A percentile compares a stretch with the other conserved stretches of the same genome.
Conservation (phyloP, 2,888 invertebrate genomes). For the Mesoligia furuncula region DNA sequence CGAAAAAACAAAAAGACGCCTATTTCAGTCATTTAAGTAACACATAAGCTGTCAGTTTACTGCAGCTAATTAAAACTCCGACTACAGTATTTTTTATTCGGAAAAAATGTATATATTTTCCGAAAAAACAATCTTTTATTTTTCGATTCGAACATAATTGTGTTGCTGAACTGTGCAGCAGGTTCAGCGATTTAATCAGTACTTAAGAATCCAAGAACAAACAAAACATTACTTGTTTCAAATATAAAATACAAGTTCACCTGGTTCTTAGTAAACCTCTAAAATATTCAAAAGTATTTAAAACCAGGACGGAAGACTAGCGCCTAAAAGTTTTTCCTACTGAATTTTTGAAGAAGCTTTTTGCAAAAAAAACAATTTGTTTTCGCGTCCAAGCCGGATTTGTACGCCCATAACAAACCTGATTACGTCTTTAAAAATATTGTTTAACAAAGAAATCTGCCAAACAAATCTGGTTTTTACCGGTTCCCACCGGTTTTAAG, state of each 20-base stretch:
- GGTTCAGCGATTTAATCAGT: background rate
- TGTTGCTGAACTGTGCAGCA: background rate
- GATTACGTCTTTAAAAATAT: conserved; percentile 73
- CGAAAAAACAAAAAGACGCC: no score
- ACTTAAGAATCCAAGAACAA: background rate
- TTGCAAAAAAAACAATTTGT: conserved; percentile 63
- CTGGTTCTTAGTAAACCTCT: conserved; percentile 16
- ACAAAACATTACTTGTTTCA: background rate
- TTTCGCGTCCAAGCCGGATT: conserved; percentile 54
- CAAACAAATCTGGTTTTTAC: conserved; percentile 69
- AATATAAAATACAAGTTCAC: conserved; percentile 26
- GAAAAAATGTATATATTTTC: no score
- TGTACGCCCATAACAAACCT: conserved; percentile 68
- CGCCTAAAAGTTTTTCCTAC: conserved; percentile 53
- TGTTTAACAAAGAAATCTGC: conserved; percentile 72
- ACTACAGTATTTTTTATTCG: background rate
- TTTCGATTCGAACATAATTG: background rate
- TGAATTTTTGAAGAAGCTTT: conserved; percentile 63
- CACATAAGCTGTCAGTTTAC: no score
- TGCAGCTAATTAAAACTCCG: no score
- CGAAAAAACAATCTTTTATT: background rate
- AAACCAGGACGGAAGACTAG: conserved; percentile 46
- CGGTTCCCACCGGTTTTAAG: conserved; percentile 64
- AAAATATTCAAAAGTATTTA: conserved; percentile 59
- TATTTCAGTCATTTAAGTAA: no score